Evolutionary conservation across 2,797 vertebrate genomes (phyloP), one percentile per base, ranked within the genome.

Genomic region (Nothura maculosa): DNA sequence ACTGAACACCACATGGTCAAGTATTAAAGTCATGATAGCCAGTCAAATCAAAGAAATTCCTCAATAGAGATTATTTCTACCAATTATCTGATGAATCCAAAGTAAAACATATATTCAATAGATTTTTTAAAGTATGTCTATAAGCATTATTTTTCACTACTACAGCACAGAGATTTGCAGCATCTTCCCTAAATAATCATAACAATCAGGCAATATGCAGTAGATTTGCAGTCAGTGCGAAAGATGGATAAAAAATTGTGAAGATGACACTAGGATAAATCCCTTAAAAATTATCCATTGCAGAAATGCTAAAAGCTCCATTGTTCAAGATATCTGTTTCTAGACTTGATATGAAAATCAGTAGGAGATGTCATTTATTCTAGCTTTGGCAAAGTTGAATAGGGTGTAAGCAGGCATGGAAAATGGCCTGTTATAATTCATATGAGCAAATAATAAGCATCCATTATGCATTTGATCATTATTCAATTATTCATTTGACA

Each of bases 401-500:
- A 27, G 25, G 67, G 32, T 61, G 17, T 54, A 91, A 91, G 66
- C 1, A 90, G 89, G 47, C 82, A 76, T 22, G 36, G 61, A 91
- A 91, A 96, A 79, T 20, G 18, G 69, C 32, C 60, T 48, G 42
- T 73, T 92, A 42, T 58, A 77, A 63, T 95, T 77, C 32, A 63
- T 42, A 70, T 7, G 32, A 80, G 67, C 36, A 64, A 73, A 73
- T 78, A 85, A 68, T 45, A 55, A 5, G 1, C 42, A 93, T 91
- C 62, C 67, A 91, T 94, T 90, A 93, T 93, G 93, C 12, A 93
- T 84, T 32, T 83, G 43, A 85, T 89, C 62, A 79, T 91, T 87
- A 87, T 68, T 94, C 42, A 95, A 83, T 94, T 94, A 88, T 93
- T 95, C 64, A 96, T 82, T 36, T 81, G 72, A 93, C 90, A 93